Conservation (phyloP, 2,113 vertebrate species). For the Dicerorhinus sumatrensis region DNA sequence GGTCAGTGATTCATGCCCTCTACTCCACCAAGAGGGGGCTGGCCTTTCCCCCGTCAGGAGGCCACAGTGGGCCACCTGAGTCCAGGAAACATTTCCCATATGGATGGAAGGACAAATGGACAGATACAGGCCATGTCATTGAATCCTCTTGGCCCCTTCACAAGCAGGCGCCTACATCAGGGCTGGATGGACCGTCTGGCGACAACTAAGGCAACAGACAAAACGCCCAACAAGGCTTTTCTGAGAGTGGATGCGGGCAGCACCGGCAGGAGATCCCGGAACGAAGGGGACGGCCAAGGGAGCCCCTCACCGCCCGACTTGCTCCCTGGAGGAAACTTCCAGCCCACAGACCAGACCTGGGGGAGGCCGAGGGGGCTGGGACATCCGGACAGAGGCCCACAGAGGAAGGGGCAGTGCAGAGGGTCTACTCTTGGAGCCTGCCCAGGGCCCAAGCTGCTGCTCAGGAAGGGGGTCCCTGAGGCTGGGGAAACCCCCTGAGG, state of each 20-base stretch:
- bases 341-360: neutral
- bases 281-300: neutral
- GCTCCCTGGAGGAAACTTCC: neutral
- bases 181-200: neutral
- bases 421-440: neutral
- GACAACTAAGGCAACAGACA: neutral
- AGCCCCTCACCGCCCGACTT: neutral
- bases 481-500: neutral
- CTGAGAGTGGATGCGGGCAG: neutral
- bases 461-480: neutral
- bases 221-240: neutral
- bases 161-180: neutral
- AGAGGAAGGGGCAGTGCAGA: neutral
- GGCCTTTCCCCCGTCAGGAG: neutral
- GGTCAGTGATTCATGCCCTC: neutral
- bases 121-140: neutral
- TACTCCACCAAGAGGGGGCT: neutral
- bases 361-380: neutral
- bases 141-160: neutral
- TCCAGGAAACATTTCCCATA: neutral
- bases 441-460: neutral
- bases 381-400: neutral
- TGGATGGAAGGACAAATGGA: neutral
- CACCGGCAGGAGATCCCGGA: neutral
- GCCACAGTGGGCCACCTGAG: neutral